Evolutionary conservation across 2,797 vertebrate genomes (phyloP).

Genomic region (Tinamus major): DNA sequence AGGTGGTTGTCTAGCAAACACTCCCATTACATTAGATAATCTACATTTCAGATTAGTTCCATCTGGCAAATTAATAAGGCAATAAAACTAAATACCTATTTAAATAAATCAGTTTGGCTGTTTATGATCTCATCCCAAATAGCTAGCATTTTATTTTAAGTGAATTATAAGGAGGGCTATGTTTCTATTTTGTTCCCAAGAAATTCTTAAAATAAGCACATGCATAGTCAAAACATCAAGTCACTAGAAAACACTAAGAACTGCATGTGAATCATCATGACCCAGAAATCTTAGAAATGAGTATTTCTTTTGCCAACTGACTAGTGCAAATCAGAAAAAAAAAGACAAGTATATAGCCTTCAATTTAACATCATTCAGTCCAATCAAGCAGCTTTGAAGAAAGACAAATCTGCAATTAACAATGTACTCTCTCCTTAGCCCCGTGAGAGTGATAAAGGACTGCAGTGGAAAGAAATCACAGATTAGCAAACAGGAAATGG

Average conservation of each 20-base stretch:
- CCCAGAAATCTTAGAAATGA: neutral
- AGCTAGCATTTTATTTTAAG: neutral
- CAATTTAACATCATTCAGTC: neutral
- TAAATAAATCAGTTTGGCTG: neutral
- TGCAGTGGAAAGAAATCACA: accelerated
- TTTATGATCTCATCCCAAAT: neutral
- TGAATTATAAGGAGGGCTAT: neutral
- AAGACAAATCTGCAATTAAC: neutral
- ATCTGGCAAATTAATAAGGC: neutral
- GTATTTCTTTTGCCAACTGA: neutral
- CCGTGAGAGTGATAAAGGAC: neutral
- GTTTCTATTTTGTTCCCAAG: neutral
- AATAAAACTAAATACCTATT: neutral
- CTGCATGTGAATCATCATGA: neutral
- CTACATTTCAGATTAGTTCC: neutral
- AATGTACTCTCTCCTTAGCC: neutral
- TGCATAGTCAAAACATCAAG: neutral
- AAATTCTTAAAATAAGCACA: neutral
- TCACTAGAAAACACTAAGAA: neutral
- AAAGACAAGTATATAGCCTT: neutral
- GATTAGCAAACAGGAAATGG: neutral
- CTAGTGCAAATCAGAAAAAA: neutral
- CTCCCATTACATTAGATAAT: neutral
- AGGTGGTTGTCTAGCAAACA: neutral
- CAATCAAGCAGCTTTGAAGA: neutral